Conservation (phyloP, 2,113 vertebrate species). For the Okapia johnstoni region DNA sequence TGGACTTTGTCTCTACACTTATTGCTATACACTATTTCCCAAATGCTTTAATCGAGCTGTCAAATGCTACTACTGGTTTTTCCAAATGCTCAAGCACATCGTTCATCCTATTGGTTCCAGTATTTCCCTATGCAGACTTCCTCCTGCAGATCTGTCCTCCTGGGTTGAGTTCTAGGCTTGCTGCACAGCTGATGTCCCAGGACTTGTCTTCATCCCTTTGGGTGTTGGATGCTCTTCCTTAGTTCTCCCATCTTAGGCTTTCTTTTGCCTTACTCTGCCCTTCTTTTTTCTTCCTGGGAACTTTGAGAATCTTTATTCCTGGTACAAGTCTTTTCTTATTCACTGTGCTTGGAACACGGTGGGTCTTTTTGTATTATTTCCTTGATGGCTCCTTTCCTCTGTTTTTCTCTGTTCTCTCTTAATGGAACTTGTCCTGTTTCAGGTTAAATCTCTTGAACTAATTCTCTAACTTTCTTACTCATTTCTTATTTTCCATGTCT, state of each 20-base stretch:
- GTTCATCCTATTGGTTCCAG: fast-evolving
- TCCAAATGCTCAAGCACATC: background rate
- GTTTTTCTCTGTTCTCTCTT: background rate
- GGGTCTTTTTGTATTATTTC: background rate
- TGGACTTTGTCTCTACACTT: background rate
- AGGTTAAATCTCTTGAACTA: background rate
- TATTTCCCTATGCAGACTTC: background rate
- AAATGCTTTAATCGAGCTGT: background rate
- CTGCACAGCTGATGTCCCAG: background rate
- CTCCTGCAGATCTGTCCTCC: background rate
- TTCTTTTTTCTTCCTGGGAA: background rate
- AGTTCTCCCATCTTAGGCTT: background rate
- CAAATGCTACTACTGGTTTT: background rate
- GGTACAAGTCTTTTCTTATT: background rate
- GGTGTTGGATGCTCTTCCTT: background rate
- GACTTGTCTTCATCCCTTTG: background rate
- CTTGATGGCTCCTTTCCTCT: background rate
- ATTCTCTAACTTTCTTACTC: background rate
- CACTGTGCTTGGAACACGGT: background rate
- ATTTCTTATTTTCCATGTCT: background rate
- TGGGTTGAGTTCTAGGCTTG: background rate
- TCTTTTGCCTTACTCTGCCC: background rate
- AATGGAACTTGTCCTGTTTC: background rate
- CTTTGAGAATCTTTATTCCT: background rate
- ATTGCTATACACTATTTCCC: background rate